Evolutionary conservation across 2,113 vertebrate species (phyloP), one percentile per base, ranked within the genome.

Genomic region (Silurus asotus): DNA sequence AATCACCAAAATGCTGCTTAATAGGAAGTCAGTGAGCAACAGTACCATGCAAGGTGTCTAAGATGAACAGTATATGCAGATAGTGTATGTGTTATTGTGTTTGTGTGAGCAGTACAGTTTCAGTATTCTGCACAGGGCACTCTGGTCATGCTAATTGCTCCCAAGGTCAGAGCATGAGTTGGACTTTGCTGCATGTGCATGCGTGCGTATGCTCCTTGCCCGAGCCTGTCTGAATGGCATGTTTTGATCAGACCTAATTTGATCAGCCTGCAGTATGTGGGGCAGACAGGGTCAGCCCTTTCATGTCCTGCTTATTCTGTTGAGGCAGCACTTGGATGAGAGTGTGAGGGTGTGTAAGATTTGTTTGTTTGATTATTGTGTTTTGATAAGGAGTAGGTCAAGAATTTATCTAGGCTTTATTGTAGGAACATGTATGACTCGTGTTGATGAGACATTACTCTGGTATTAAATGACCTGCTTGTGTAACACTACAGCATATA

Each of bases 241-340:
- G 93, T 94, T 94, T 93, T 93, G 93, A 94, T 95, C 95, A 94
- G 92, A 90, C 90, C 92, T 95, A 93, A 95, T 95, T 94, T 94
- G 94, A 94, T 95, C 93, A 93, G 93, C 93, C 90, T 90, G 91
- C 72, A 89, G 90, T 88, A 92, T 93, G 90, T 91, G 90, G 90
- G 90, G 90, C 89, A 92, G 93, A 93, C 90, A 91, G 92, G 92
- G 91, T 93, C 93, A 92, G 85, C 88, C 83, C 92, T 75, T 94
- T 93, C 93, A 93, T 92, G 92, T 91, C 90, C 91, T 92, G 90
- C 88, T 93, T 93, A 92, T 91, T 93, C 92, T 93, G 91, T 90
- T 92, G 92, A 84, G 80, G 80, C 59, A 79, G 84, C 84, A 79
- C 75, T 69, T 80, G 79, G 88, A 56, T 83, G 58, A 86, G 91